Evolutionary conservation across 2,888 invertebrate genomes (phyloP).

Genomic region (Nephrotoma flavescens): DNA sequence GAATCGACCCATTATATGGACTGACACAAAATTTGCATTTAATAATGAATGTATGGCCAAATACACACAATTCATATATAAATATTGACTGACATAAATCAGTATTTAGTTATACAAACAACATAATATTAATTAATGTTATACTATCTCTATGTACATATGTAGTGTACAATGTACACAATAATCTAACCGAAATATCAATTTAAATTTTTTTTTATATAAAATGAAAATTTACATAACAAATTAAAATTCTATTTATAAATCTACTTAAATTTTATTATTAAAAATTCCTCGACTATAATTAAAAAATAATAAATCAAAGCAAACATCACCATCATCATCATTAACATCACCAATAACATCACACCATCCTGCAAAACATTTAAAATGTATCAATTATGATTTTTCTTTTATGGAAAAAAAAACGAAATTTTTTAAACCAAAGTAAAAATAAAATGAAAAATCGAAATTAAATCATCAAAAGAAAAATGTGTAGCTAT

Average conservation of each 20-base stretch:
- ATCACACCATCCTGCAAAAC: neutral
- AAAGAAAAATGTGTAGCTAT: neutral
- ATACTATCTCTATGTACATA: neutral
- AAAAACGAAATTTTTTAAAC: neutral
- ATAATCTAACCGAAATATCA: neutral
- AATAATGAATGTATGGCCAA: neutral
- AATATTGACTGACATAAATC: neutral
- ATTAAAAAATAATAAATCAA: neutral
- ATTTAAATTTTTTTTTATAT: neutral
- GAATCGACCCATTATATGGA: neutral
- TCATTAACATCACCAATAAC: too few species aligned
- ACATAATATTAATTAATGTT: neutral
- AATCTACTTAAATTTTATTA: neutral
- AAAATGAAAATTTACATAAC: neutral
- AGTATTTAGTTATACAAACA: neutral
- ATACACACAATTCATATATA: neutral
- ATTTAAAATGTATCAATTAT: neutral
- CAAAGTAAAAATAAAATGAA: neutral
- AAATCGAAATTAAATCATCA: neutral
- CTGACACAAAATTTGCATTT: neutral
- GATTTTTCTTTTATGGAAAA: neutral
- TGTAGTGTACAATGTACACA: too few species aligned
- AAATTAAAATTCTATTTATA: neutral
- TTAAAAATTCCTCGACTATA: neutral
- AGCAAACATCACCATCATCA: neutral